phyloP scores from a whole-genome alignment of 2,113 vertebrate species.

The Bufo bufo region DNA sequence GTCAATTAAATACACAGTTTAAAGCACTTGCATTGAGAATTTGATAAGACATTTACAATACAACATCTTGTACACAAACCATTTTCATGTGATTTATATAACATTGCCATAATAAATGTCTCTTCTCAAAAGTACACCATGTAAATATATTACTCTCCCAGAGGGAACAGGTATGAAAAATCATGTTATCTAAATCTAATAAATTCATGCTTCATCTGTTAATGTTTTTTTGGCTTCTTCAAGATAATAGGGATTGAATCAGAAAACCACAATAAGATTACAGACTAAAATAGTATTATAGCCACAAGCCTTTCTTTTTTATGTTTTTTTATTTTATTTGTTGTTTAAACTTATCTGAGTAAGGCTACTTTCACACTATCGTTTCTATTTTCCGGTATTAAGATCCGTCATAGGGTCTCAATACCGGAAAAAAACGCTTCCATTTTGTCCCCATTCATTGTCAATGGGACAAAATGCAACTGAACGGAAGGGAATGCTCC shows the following conservation, averaged over 20 bases:
- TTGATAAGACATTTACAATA: background rate
- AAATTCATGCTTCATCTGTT: background rate
- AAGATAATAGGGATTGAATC: background rate
- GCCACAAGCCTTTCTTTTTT: no score
- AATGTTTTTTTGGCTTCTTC: background rate
- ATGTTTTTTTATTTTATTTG: no score
- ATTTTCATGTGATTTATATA: constrained; percentile 12
- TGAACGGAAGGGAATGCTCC: no score
- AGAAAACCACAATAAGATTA: background rate
- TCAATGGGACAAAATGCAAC: no score
- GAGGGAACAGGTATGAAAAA: background rate
- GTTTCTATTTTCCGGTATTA: no score
- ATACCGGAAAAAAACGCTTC: no score
- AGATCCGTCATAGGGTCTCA: no score
- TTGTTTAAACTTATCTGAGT: no score
- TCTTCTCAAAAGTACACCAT: background rate
- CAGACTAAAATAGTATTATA: no score
- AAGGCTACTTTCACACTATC: no score
- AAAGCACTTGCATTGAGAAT: background rate
- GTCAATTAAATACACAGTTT: constrained; percentile 5
- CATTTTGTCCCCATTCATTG: no score
- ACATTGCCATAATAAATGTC: background rate
- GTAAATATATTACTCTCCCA: background rate
- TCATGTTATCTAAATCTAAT: background rate
- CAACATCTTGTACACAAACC: background rate